Conservation (phyloP, 1,140 invertebrate species). For the Micrasema minimum region DNA sequence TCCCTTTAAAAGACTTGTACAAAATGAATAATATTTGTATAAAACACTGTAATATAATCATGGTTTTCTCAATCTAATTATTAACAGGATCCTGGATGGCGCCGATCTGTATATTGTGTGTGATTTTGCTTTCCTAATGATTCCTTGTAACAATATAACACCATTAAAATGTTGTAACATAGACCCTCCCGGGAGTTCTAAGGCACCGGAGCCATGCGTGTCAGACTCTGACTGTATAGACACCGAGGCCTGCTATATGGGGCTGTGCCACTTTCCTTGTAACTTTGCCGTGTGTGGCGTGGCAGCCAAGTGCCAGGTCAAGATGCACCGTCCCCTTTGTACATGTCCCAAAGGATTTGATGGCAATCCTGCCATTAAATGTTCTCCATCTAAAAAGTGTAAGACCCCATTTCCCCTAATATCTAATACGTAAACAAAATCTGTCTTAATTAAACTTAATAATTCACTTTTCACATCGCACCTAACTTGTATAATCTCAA, state of each 20-base stretch:
- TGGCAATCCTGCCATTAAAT: conserved; percentile 80
- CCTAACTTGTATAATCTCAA: conserved; percentile 41
- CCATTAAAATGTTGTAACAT: conserved; percentile 61
- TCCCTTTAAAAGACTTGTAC: conserved; percentile 12
- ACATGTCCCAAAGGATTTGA: conserved; percentile 78
- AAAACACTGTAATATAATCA: conserved; percentile 6
- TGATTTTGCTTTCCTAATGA: conserved; percentile 24
- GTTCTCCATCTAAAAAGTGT: conserved; percentile 76
- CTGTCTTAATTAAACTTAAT: conserved; percentile 25
- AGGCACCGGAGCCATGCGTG: conserved; percentile 75
- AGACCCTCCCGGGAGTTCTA: conserved; percentile 75
- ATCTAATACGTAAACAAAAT: conserved; percentile 25
- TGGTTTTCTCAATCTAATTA: conserved; percentile 14
- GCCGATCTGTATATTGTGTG: conserved; percentile 7
- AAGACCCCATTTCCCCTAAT: conserved; percentile 63
- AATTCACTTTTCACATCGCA: conserved; percentile 36
- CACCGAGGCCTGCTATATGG: conserved; percentile 79
- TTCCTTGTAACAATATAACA: conserved; percentile 60
- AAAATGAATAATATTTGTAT: conserved; percentile 12
- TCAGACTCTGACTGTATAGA: conserved; percentile 81
- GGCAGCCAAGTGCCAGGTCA: conserved; percentile 76
- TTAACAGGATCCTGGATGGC: conserved; percentile 35
- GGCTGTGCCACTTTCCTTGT: conserved; percentile 78
- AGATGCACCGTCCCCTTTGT: conserved; percentile 82
- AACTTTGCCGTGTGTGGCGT: conserved; percentile 77